Conservation (phyloP, 2,888 invertebrate genomes). For the Caenorhabditis becei region DNA sequence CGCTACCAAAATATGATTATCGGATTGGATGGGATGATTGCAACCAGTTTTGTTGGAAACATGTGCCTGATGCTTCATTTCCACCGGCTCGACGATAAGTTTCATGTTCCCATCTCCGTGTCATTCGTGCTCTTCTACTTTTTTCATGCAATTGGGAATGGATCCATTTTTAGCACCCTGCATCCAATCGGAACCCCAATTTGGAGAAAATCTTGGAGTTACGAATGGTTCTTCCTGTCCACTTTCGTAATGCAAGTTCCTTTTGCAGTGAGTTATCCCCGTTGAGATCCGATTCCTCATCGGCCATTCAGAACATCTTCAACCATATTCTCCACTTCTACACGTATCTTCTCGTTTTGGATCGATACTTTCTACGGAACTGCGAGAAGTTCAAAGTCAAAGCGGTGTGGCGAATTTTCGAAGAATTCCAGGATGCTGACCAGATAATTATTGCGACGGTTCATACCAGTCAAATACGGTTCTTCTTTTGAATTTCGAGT, state of each 20-base stretch:
- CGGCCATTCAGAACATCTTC: neutral
- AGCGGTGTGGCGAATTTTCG: neutral
- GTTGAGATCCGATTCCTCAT: neutral
- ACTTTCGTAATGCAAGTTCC: neutral
- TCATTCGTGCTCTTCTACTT: neutral
- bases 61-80: neutral
- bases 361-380: neutral
- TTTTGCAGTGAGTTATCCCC: neutral
- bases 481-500: no score
- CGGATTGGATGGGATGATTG: neutral
- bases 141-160: neutral
- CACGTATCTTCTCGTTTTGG: neutral
- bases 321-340: neutral
- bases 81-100: neutral
- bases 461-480: no score
- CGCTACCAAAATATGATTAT: neutral
- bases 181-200: neutral
- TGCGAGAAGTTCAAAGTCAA: neutral
- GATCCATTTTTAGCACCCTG: neutral
- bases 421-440: no score
- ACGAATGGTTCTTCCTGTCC: neutral
- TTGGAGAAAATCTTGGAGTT: neutral
- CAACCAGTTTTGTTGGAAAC: neutral
- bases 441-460: no score
- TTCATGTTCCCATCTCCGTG: neutral